Conservation (phyloP, 2,113 vertebrate genomes). For the Pangasianodon gigas region DNA sequence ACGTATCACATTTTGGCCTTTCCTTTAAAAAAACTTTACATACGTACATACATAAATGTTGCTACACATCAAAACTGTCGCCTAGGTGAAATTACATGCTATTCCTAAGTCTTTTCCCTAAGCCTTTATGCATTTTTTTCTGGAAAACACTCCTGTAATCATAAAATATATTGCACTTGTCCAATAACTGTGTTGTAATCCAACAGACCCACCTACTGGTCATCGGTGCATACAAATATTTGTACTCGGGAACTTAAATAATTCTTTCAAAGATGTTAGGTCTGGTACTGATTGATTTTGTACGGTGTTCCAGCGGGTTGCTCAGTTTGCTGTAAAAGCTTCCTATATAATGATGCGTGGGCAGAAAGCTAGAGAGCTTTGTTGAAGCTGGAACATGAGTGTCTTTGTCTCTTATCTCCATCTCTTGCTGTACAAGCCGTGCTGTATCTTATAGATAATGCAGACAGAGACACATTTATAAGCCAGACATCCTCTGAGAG, state of each 20-base stretch:
- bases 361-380: slow-evolving; percentile 24
- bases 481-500: not conserved
- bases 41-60: not conserved
- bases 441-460: slow-evolving; percentile 10
- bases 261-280: not conserved
- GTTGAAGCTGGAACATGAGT: slow-evolving; percentile 38
- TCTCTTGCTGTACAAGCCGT: not conserved
- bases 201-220: slow-evolving; percentile 66
- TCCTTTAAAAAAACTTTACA: not conserved
- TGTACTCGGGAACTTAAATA: slow-evolving; percentile 25
- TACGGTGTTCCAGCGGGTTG: not conserved
- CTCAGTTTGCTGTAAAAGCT: not conserved
- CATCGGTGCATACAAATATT: slow-evolving; percentile 57
- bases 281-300: not conserved
- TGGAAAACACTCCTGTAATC: slow-evolving; percentile 25
- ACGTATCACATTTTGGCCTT: not conserved
- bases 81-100: not conserved
- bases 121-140: not conserved
- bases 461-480: slow-evolving; percentile 19
- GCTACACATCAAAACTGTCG: not conserved
- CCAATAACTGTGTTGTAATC: slow-evolving; percentile 55
- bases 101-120: not conserved
- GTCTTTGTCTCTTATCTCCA: slow-evolving; percentile 42
- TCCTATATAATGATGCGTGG: slow-evolving; percentile 29
- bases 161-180: slow-evolving; percentile 41